These are phyloP conservation scores for Babylonia areolata DNA, from an alignment of 1,140 invertebrate species.

Conservation along the genomic window DNA sequence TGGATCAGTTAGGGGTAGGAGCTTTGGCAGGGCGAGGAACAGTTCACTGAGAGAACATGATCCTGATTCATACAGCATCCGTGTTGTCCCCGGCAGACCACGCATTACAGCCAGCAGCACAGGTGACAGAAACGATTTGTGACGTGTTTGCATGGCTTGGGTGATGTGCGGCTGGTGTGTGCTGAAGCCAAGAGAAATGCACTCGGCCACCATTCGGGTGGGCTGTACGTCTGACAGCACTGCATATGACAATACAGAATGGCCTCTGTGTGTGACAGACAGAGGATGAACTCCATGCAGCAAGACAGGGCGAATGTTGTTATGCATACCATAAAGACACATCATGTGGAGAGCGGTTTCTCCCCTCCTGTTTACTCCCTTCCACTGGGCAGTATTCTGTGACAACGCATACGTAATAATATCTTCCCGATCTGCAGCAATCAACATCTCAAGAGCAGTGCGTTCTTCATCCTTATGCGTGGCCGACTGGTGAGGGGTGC, in stretches of 20 bases:
- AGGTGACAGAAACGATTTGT: background rate
- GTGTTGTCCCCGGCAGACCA: background rate
- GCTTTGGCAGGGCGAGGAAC: background rate
- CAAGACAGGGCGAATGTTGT: background rate
- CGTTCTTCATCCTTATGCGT: background rate
- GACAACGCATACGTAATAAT: background rate
- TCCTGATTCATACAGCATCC: background rate
- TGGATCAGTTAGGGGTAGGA: background rate
- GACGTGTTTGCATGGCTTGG: background rate
- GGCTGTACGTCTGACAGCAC: background rate
- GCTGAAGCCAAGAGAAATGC: background rate
- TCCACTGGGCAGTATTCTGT: background rate
- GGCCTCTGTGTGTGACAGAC: background rate
- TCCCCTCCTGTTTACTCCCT: background rate
- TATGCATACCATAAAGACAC: background rate
- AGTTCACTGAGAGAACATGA: background rate
- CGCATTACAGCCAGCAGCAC: background rate
- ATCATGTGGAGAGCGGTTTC: background rate
- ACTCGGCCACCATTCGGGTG: background rate
- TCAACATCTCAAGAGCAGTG: background rate
- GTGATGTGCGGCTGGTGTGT: background rate
- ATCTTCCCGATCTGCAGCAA: background rate
- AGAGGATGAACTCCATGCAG: background rate
- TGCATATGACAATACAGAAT: background rate
- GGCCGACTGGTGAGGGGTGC: background rate